phyloP scores from a whole-genome alignment of 2,113 vertebrate genomes.

The Chaetura pelagica region DNA sequence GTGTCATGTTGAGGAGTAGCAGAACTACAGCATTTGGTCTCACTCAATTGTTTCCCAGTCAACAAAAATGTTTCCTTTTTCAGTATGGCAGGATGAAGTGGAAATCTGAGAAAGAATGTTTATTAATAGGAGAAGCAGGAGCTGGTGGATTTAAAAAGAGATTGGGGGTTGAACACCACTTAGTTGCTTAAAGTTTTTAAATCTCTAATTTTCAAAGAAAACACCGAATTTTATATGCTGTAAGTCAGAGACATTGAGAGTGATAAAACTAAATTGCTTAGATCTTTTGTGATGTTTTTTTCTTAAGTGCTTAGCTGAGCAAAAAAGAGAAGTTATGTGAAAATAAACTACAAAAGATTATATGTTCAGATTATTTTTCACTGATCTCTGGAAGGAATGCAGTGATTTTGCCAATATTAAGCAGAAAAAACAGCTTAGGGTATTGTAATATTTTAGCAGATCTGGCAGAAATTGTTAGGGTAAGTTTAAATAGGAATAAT shows the following conservation, averaged over 20 bases:
- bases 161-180: not conserved
- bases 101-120: constrained; percentile 19
- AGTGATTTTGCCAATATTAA: constrained; percentile 3
- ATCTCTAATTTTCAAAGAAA: not conserved
- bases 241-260: not conserved
- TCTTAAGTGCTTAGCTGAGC: not conserved
- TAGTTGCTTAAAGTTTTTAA: not conserved
- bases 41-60: not conserved
- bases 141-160: not conserved
- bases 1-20: not conserved
- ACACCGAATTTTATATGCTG: not conserved
- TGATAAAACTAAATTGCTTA: not conserved
- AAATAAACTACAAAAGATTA: constrained; percentile 38
- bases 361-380: constrained; percentile 33
- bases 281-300: not conserved
- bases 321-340: constrained; percentile 9
- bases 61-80: not conserved
- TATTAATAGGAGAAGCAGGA: constrained; percentile 14
- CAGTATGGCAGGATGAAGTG: not conserved
- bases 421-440: constrained; percentile 7
- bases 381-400: constrained; percentile 42
- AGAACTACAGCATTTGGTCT: not conserved
- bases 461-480: not conserved
- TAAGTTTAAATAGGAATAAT: constrained; percentile 11
- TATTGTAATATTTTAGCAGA: not conserved